Base-by-base conservation (phyloP, 37 sponge, comb jelly and placozoan genomes). In the Mnemiopsis leidyi region DNA sequence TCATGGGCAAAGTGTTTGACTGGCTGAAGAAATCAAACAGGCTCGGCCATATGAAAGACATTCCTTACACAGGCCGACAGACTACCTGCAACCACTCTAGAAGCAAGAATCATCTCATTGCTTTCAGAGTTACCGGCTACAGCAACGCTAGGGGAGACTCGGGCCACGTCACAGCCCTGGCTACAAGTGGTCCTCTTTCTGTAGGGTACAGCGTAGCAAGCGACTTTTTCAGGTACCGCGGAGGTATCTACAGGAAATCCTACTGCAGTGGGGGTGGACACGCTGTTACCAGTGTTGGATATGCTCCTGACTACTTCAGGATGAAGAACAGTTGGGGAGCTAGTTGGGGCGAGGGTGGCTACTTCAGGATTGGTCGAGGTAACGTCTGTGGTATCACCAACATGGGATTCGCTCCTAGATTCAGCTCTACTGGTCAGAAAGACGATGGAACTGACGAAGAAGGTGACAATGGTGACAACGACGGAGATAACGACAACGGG, bases 11-110 rank as follows among this genome's bases (percentile, higher is more conserved):
- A 28, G 75, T 71, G 2, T 71, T 71, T 18, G 75, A 71, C 75
- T 71, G 75, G 75, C 75, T 71, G n/a, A 71, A 71, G n/a, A 71
- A 71, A 71, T 71, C 75, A n/a, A 28, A 28, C 75, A n/a, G 75
- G 30, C 3, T 71, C 3, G 75, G 75, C 5, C n/a, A 13, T 23
- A 71, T 28, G 30, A 71, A 71, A 28, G 75, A 71, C 20, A 5
- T 71, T 18, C 75, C 75, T 18, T 71, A 71, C 30, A 23, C 30
- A 5, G 75, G 75, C 5, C 5, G 75, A 28, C 75, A 71, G 75
- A 24, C n/a, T 23, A 29, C 21, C n/a, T 71, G 75, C 75, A n/a
- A 24, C 3, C n/a, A n/a, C n/a, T 5, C 3, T 24, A 71, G n/a
- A 7, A 71, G 30, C 30, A 13, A n/a, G 5, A 71, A 71, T 18